A percentile compares a stretch with the other conserved stretches of the same genome.
Conservation (phyloP, 2,888 invertebrate genomes). For the Phorcus lineatus region DNA sequence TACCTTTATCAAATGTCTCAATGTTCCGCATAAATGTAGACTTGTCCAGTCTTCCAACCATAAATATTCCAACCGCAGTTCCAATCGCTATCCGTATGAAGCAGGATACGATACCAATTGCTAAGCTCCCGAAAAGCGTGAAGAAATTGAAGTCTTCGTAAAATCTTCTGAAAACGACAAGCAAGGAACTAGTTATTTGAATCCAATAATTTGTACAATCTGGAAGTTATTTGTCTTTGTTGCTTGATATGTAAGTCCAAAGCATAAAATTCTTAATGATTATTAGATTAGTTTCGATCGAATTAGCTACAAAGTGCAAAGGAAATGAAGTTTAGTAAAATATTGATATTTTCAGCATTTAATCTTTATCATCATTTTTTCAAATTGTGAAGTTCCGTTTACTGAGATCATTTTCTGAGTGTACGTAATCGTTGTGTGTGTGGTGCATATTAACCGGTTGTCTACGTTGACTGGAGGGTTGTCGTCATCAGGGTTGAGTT, state of each 20-base stretch:
- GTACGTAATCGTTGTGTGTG: too few relatives aligned
- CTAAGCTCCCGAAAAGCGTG: constrained; percentile 42
- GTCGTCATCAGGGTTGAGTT: constrained; percentile 31
- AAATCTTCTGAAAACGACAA: constrained; percentile 34
- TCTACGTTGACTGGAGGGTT: constrained; percentile 43
- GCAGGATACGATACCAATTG: constrained; percentile 39
- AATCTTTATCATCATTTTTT: too few relatives aligned
- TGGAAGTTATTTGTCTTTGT: too few relatives aligned
- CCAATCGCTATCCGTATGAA: constrained; percentile 37
- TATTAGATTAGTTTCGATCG: too few relatives aligned
- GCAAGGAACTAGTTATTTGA: background rate
- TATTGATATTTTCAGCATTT: too few relatives aligned
- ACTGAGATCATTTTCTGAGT: too few relatives aligned
- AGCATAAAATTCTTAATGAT: too few relatives aligned
- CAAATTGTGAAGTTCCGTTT: too few relatives aligned
- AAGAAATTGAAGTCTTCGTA: constrained; percentile 44
- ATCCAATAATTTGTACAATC: too few relatives aligned
- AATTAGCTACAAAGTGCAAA: too few relatives aligned
- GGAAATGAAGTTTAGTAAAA: too few relatives aligned
- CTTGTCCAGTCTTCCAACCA: constrained; percentile 40
- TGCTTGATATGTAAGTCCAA: too few relatives aligned
- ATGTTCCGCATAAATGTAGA: constrained; percentile 38
- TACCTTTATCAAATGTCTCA: constrained; percentile 41
- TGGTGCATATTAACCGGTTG: constrained; percentile 35
- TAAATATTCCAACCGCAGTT: constrained; percentile 37